phyloP scores from a whole-genome alignment of 2,888 invertebrate genomes.

The Anaspis maculata region DNA sequence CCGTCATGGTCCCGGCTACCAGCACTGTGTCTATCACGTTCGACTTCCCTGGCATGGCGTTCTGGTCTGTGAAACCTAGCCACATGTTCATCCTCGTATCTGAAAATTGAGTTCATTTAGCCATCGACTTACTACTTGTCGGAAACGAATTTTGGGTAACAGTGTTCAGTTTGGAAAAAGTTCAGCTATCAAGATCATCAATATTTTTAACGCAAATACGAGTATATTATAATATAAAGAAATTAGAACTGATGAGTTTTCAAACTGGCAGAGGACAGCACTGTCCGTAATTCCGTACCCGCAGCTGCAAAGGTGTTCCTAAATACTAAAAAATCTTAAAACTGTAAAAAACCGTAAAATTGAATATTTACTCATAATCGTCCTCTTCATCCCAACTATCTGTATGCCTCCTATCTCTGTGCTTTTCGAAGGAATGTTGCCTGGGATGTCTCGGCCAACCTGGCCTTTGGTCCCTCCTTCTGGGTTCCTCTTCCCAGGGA shows the following conservation, averaged over 20 bases:
- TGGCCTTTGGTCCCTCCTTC: conserved; percentile 35
- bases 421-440: conserved; percentile 35
- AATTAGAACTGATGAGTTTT: too few relatives aligned
- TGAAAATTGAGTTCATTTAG: conserved; percentile 13
- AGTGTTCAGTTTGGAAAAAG: too few relatives aligned
- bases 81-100: conserved; percentile 38
- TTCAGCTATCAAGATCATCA: too few relatives aligned
- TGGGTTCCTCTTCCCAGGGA: conserved; percentile 67
- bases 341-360: too few relatives aligned
- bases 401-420: conserved; percentile 46
- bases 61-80: conserved; percentile 28
- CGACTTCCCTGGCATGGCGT: conserved; percentile 27
- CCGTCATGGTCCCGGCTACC: too few relatives aligned
- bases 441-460: conserved; percentile 38
- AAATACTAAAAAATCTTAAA: too few relatives aligned
- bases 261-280: too few relatives aligned
- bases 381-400: conserved; percentile 56
- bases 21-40: conserved; percentile 26
- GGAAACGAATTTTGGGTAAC: too few relatives aligned
- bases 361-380: conserved; percentile 64
- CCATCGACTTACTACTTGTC: conserved; percentile 1
- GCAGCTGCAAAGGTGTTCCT: too few relatives aligned
- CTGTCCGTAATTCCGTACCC: too few relatives aligned
- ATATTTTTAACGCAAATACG: too few relatives aligned
- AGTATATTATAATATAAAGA: too few relatives aligned